Conservation (phyloP, 2,797 vertebrate genomes). For the Zenarchopterus dispar region DNA sequence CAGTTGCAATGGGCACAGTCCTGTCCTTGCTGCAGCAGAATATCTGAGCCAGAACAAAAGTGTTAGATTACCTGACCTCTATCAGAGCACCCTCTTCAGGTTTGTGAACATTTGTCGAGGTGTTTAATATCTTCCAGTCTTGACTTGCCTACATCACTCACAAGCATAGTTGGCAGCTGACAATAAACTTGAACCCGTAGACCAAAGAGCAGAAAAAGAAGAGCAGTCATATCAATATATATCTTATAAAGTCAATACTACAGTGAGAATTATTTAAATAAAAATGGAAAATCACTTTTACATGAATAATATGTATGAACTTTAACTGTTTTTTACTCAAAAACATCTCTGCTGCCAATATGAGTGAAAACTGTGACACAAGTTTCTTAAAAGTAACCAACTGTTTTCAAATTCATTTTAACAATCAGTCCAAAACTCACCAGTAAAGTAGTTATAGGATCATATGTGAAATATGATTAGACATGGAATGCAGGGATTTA, state of each 20-base stretch:
- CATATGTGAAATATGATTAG: too few species aligned
- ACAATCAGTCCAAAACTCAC: not conserved
- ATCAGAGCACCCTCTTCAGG: conserved; percentile 21
- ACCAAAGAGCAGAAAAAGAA: not conserved
- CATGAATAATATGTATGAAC: conserved; percentile 21
- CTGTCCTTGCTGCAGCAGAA: conserved; percentile 7
- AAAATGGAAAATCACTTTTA: conserved; percentile 15
- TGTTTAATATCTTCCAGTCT: conserved; percentile 22
- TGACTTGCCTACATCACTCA: not conserved
- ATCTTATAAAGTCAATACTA: conserved; percentile 16
- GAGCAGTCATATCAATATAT: not conserved
- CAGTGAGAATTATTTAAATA: conserved; percentile 17
- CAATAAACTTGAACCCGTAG: conserved; percentile 3
- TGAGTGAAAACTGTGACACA: conserved; percentile 18
- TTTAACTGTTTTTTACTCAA: conserved; percentile 8
- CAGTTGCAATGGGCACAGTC: conserved; percentile 3
- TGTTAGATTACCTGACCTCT: conserved; percentile 25
- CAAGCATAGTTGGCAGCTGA: not conserved
- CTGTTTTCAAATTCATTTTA: conserved; percentile 10
- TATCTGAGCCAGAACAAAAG: conserved; percentile 29
- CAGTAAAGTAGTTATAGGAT: not conserved
- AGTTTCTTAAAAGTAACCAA: conserved; percentile 4
- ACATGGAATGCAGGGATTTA: too few species aligned
- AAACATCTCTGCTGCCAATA: conserved; percentile 1
- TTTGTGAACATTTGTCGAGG: conserved; percentile 5